Conservation (phyloP, 2,888 invertebrate genomes). For the Troides aeacus region DNA sequence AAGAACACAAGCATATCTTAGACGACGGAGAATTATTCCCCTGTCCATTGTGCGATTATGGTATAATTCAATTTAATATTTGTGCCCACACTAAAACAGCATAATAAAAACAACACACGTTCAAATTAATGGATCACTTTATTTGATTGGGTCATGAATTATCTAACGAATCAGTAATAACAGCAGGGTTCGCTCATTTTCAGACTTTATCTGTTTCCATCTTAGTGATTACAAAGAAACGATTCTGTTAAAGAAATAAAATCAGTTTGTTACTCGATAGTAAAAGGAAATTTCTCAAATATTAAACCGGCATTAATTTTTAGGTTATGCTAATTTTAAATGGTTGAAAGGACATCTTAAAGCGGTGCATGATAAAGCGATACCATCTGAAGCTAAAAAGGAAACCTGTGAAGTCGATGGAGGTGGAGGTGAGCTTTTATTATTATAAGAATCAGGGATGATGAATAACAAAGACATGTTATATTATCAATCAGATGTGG, state of each 20-base stretch:
- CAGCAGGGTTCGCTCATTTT: not conserved
- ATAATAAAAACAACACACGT: too few species aligned
- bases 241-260: not conserved
- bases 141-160: too few species aligned
- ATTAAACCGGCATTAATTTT: conserved; percentile 21
- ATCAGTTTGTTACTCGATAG: too few species aligned
- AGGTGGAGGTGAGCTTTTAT: conserved; percentile 23
- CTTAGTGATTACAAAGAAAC: not conserved
- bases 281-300: too few species aligned
- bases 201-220: not conserved
- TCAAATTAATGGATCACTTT: not conserved
- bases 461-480: too few species aligned
- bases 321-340: conserved; percentile 64
- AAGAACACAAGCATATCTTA: conserved; percentile 59
- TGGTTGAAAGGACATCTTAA: conserved; percentile 67
- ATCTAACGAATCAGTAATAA: not conserved
- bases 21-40: conserved; percentile 66
- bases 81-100: not conserved
- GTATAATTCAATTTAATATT: conserved; percentile 39
- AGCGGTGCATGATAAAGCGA: conserved; percentile 58
- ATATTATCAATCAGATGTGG: too few species aligned
- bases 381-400: conserved; percentile 12
- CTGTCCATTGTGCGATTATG: conserved; percentile 69
- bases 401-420: conserved; percentile 8
- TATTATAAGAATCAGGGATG: not conserved